Percentiles rank a stretch among this genome's conserved stretches.
Conservation (phyloP, 2,888 invertebrate species). For the Matsumyia berberina region DNA sequence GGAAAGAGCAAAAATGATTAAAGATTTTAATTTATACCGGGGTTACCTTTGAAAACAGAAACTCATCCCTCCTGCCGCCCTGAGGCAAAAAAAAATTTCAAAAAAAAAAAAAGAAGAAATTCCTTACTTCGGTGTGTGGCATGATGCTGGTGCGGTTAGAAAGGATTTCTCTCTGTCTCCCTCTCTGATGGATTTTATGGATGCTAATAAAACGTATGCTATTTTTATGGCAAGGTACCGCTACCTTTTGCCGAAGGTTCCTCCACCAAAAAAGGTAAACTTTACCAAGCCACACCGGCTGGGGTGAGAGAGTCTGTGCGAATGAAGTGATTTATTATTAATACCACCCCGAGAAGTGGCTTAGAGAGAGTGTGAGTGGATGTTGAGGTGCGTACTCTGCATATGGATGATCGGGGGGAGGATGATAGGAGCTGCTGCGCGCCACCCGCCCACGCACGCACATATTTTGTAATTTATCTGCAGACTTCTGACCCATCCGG, state of each 20-base stretch:
- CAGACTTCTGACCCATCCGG: conserved; percentile 73
- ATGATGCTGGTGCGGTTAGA: conserved; percentile 51
- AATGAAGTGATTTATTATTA: conserved; percentile 75
- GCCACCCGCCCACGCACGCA: neutral
- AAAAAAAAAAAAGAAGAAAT: conserved; percentile 16
- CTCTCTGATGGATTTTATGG: conserved; percentile 68
- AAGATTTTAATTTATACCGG: conserved; percentile 36
- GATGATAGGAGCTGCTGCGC: conserved; percentile 10
- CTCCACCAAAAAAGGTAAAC: conserved; percentile 24
- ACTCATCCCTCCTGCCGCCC: conserved; percentile 10
- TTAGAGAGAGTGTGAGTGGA: conserved; percentile 12
- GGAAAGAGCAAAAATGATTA: conserved; percentile 6
- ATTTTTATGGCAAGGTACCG: conserved; percentile 62
- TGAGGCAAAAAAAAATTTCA: conserved; percentile 31
- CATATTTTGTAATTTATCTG: conserved; percentile 71
- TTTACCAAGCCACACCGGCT: neutral
- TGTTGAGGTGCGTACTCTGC: neutral
- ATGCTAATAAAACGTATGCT: conserved; percentile 75
- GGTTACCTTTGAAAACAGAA: conserved; percentile 13
- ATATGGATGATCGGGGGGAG: conserved; percentile 29
- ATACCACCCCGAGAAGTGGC: conserved; percentile 30
- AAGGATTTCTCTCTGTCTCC: conserved; percentile 41
- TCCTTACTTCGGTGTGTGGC: conserved; percentile 36
- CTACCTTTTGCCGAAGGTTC: conserved; percentile 40
- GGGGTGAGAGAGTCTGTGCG: conserved; percentile 23